phyloP scores from a whole-genome alignment of 1,140 invertebrate species.

The Brachionus sp. region DNA sequence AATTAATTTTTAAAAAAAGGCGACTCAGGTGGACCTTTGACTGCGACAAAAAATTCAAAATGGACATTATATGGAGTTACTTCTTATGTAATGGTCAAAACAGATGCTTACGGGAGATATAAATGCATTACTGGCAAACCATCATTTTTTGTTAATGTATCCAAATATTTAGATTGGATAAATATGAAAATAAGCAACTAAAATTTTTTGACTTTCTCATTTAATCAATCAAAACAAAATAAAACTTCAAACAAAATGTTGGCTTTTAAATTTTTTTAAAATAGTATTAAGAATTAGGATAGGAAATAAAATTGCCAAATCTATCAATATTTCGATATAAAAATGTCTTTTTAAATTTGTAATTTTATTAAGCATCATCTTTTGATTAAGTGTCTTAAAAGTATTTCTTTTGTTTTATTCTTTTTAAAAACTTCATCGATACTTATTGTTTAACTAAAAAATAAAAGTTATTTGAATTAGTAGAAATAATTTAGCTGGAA shows the following conservation, averaged over 20 bases:
- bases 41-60: conserved; percentile 64
- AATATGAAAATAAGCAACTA: neutral
- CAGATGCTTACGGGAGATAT: neutral
- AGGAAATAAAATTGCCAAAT: neutral
- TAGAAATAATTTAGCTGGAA: neutral
- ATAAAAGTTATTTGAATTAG: neutral
- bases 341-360: neutral
- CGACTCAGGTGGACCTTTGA: conserved; percentile 76
- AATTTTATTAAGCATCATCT: neutral
- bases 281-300: neutral
- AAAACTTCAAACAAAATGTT: too few species aligned
- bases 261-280: too few species aligned
- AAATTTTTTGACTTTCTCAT: too few species aligned
- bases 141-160: conserved; percentile 22
- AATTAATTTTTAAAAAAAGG: conserved; percentile 72
- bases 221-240: too few species aligned
- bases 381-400: neutral
- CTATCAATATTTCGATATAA: neutral
- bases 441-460: neutral
- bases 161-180: conserved; percentile 32
- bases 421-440: neutral
- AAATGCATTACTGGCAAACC: neutral
- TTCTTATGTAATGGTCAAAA: conserved; percentile 23
- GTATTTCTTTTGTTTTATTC: too few species aligned
- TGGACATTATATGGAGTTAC: conserved; percentile 79